These are phyloP conservation scores for Apodemus agrarius DNA, from an alignment of 2,797 vertebrate genomes.

Conservation along the genomic window DNA sequence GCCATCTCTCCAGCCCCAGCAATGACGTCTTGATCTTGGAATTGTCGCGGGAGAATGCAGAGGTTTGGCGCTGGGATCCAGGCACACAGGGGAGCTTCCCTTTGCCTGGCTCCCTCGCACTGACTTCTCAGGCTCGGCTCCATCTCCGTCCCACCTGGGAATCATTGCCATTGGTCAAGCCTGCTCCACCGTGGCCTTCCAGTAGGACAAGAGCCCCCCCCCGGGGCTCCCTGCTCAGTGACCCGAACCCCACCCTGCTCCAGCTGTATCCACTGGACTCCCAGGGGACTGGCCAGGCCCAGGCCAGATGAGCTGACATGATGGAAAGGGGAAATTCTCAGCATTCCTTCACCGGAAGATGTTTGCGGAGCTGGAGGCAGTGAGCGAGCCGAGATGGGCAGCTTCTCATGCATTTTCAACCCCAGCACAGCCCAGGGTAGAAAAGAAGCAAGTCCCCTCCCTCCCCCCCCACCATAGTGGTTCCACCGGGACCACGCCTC, in stretches of 20 bases:
- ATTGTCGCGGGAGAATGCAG: background rate
- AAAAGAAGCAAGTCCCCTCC: background rate
- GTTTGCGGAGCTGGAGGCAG: constrained; percentile 81
- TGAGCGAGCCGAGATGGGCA: background rate
- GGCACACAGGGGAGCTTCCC: background rate
- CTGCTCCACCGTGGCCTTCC: constrained; percentile 55
- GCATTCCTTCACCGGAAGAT: constrained; percentile 83
- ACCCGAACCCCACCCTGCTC: constrained; percentile 83
- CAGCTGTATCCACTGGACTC: constrained; percentile 87
- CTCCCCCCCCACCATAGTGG: background rate
- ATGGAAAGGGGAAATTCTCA: constrained; percentile 87
- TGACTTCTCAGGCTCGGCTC: constrained; percentile 7
- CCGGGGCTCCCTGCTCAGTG: constrained; percentile 71
- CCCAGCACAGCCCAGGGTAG: constrained; percentile 15
- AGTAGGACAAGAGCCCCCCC: constrained; percentile 74
- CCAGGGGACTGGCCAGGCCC: constrained; percentile 83
- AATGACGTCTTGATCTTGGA: background rate
- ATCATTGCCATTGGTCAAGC: background rate
- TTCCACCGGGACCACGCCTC: background rate
- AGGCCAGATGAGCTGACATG: constrained; percentile 84
- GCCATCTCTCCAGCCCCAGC: too few species aligned
- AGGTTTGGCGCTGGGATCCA: background rate
- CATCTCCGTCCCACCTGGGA: constrained; percentile 43
- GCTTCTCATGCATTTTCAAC: constrained; percentile 60
- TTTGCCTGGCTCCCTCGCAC: background rate